Conservation (phyloP, 2,888 invertebrate genomes). For the Pediacus dermestoides region DNA sequence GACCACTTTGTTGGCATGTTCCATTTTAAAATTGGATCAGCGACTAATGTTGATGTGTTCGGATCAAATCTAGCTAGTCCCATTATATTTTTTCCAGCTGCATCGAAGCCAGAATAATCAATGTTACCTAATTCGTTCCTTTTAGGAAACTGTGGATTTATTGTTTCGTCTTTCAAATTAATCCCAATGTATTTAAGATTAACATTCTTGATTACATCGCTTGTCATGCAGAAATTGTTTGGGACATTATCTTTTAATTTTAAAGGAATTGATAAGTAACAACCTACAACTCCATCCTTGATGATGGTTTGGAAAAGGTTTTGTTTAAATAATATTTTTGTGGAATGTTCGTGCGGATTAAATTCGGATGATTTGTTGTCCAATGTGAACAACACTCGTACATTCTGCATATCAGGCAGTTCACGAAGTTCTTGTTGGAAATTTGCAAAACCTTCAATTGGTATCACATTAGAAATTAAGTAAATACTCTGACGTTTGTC, state of each 20-base stretch:
- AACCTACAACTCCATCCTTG: conserved; percentile 51
- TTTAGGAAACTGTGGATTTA: conserved; percentile 29
- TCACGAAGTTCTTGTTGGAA: conserved; percentile 38
- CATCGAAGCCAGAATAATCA: conserved; percentile 41
- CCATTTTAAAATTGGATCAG: conserved; percentile 57
- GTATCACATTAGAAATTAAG: conserved; percentile 38
- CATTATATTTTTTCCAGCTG: conserved; percentile 63
- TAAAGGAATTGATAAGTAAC: conserved; percentile 36
- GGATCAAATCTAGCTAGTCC: conserved; percentile 54
- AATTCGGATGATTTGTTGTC: conserved; percentile 46
- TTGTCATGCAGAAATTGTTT: conserved; percentile 22
- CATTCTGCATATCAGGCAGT: conserved; percentile 29
- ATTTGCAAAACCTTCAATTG: conserved; percentile 42
- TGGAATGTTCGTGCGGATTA: conserved; percentile 58
- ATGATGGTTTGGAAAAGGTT: conserved; percentile 78
- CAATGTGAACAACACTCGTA: conserved; percentile 56
- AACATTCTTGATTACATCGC: conserved; percentile 31
- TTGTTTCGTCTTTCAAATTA: conserved; percentile 43
- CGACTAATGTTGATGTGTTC: conserved; percentile 37
- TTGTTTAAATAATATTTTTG: conserved; percentile 60
- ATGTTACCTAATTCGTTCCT: conserved; percentile 43
- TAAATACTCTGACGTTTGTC: conserved; percentile 28
- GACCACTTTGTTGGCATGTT: conserved; percentile 68
- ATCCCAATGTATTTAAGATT: conserved; percentile 41
- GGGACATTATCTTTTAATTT: conserved; percentile 36